Base-by-base conservation (phyloP, 2,888 invertebrate genomes). In the Drymonia ruficornis region DNA sequence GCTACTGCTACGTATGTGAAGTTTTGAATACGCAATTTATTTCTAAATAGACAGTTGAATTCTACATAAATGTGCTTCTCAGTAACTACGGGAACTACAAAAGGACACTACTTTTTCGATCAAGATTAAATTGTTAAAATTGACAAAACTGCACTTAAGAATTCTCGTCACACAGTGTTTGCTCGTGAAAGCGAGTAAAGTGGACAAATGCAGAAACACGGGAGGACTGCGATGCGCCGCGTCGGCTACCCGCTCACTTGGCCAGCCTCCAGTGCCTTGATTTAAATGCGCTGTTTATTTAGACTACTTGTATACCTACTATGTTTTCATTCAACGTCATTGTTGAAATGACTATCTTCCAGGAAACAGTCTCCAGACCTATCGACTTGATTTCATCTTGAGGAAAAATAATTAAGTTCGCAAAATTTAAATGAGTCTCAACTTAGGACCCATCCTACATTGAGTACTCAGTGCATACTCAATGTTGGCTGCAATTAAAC, bases 131-230 rank as follows among this genome's bases (percentile, higher is more conserved):
- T 60, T 62, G 66, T 66, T 75, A 68, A 70, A 71, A 75, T 75
- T 78, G 71, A 72, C 75, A 76, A 76, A 59, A 72, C 82, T 84
- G 69, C 72, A 89, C 89, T 89, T 87, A 64, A 74, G 74, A 1
- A 45, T 45, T 45, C 45, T 12, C 11, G 28, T 77, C 84, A 83
- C 81, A 80, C 70, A 81, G 84, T 86, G 87, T 89, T 89, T 89
- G 87, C 80, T 80, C 74, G 75, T 84, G 83, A 85, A 84, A 86
- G 81, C 83, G 84, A 87, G 85, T 84, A 81, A 80, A 84, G 83
- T 85, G 86, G 83, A 84, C 86, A 85, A 87, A 86, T 83, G 78
- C 80, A 78, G 80, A 79, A 81, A 83, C 81, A 78, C 82, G 86
- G 45, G 11, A 80, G 28, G n/a, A n/a, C 80, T 69, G 67, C 61